Evolutionary conservation across 92 coral and sea anemone genomes (phyloP).

Genomic region (Phenganax stokvisi): DNA sequence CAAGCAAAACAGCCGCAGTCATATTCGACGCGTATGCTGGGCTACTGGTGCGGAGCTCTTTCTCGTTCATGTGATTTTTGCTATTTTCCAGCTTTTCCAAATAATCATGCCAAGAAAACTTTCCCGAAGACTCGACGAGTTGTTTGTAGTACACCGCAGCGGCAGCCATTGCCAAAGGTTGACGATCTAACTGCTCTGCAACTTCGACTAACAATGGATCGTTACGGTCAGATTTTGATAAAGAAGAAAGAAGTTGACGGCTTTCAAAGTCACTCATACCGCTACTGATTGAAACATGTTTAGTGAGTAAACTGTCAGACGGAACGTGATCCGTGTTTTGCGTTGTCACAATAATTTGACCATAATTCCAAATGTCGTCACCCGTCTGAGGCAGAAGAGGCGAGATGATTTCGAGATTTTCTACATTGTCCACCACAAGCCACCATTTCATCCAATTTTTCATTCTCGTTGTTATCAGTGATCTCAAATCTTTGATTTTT

Average conservation of each 20-base stretch:
- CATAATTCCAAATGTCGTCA: not conserved
- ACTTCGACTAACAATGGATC: slow-evolving; percentile 9
- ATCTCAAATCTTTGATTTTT: not conserved
- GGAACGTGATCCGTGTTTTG: slow-evolving; percentile 39
- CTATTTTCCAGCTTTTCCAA: slow-evolving; percentile 5
- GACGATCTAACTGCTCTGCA: slow-evolving; percentile 29
- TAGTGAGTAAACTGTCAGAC: not conserved
- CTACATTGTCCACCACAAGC: not conserved
- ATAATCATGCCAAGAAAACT: slow-evolving; percentile 33
- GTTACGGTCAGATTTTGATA: slow-evolving; percentile 24
- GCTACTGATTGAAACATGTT: slow-evolving; percentile 30
- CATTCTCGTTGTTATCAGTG: no score
- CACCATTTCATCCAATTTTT: not conserved
- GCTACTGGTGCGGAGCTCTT: slow-evolving; percentile 10
- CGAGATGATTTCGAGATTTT: not conserved
- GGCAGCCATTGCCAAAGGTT: slow-evolving; percentile 49
- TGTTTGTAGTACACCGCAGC: slow-evolving; percentile 41
- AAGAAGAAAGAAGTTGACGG: slow-evolving; percentile 4
- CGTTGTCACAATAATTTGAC: slow-evolving; percentile 33
- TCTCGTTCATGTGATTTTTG: not conserved
- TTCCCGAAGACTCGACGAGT: not conserved
- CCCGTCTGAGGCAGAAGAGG: slow-evolving; percentile 31
- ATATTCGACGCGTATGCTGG: slow-evolving; percentile 28
- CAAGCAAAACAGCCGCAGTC: slow-evolving; percentile 30
- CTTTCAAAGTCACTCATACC: slow-evolving; percentile 39